phyloP scores from a whole-genome alignment of 1,140 invertebrate species.

The Pseudobourletiella spinata region DNA sequence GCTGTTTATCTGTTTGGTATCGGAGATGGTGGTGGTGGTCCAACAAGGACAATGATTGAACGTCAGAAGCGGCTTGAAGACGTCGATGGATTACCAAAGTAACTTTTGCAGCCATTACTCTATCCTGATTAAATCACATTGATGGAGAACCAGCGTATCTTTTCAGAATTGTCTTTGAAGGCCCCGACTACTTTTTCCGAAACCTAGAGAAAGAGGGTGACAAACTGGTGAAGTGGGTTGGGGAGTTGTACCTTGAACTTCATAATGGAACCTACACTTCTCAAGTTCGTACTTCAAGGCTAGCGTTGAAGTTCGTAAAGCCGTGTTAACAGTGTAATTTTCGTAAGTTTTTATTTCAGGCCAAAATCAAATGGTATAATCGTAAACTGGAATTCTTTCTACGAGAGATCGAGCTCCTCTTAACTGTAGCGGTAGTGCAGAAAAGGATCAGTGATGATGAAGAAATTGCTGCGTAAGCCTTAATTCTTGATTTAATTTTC shows the following conservation, averaged over 20 bases:
- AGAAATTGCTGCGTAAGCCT: too few species aligned
- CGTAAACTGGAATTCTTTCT: constrained; percentile 45
- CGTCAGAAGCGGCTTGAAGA: constrained; percentile 42
- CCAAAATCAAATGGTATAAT: constrained; percentile 46
- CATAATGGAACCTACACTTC: constrained; percentile 52
- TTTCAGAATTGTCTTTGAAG: constrained; percentile 42
- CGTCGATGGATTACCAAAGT: constrained; percentile 48
- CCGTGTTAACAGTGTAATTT: too few species aligned
- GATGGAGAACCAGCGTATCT: background rate
- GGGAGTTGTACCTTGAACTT: constrained; percentile 49
- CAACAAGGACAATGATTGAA: constrained; percentile 47
- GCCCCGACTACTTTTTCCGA: constrained; percentile 44
- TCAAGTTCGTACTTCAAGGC: constrained; percentile 39
- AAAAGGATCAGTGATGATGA: too few species aligned
- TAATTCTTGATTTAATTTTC: too few species aligned
- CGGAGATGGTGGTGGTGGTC: constrained; percentile 52
- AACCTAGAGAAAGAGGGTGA: constrained; percentile 40
- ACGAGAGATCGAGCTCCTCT: constrained; percentile 39
- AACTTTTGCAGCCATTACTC: constrained; percentile 13
- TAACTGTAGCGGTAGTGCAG: too few species aligned
- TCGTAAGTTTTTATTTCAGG: constrained; percentile 27
- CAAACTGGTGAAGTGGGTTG: constrained; percentile 47
- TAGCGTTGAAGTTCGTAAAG: background rate
- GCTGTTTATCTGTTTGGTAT: constrained; percentile 47
- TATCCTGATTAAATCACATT: background rate